These are phyloP conservation scores for Labeo calbasu DNA, from an alignment of 2,797 vertebrate genomes.

Conservation along the genomic window DNA sequence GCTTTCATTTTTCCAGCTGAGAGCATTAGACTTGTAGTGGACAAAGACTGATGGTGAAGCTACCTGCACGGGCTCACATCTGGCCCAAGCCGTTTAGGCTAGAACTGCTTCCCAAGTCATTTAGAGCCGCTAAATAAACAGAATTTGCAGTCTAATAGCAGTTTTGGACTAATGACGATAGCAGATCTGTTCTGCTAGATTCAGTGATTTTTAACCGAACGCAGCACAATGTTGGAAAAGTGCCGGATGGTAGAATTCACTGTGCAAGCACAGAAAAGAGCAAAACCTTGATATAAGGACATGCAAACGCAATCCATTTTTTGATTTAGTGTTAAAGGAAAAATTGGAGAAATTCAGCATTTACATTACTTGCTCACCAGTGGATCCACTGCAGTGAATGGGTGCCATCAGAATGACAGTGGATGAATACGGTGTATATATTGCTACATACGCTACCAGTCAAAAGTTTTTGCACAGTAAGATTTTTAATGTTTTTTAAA, in stretches of 20 bases:
- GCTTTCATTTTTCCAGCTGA: slow-evolving; percentile 6
- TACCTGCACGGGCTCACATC: slow-evolving; percentile 42
- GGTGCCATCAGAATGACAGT: neutral
- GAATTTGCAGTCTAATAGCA: slow-evolving; percentile 43
- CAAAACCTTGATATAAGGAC: slow-evolving; percentile 1
- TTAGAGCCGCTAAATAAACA: slow-evolving; percentile 46
- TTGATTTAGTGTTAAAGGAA: neutral
- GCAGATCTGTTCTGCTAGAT: slow-evolving; percentile 46
- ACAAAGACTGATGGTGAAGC: slow-evolving; percentile 38
- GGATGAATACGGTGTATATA: too few relatives aligned
- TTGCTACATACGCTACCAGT: too few relatives aligned
- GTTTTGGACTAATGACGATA: slow-evolving; percentile 43
- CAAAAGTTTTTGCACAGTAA: too few relatives aligned
- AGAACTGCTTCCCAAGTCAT: slow-evolving; percentile 31
- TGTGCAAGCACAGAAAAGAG: slow-evolving; percentile 45
- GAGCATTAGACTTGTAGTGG: slow-evolving; percentile 37
- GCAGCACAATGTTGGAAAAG: slow-evolving; percentile 66
- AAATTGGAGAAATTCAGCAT: neutral
- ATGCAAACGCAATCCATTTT: neutral
- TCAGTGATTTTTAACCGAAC: slow-evolving; percentile 56
- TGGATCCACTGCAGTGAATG: neutral
- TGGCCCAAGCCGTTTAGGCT: slow-evolving; percentile 39
- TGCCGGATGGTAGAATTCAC: slow-evolving; percentile 57
- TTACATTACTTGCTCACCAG: neutral
- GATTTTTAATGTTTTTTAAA: too few relatives aligned